A percentile compares a stretch with the other conserved stretches of the same genome.
phyloP scores from a whole-genome alignment of 2,888 invertebrate genomes.

The Caenorhabditis panamensis region DNA sequence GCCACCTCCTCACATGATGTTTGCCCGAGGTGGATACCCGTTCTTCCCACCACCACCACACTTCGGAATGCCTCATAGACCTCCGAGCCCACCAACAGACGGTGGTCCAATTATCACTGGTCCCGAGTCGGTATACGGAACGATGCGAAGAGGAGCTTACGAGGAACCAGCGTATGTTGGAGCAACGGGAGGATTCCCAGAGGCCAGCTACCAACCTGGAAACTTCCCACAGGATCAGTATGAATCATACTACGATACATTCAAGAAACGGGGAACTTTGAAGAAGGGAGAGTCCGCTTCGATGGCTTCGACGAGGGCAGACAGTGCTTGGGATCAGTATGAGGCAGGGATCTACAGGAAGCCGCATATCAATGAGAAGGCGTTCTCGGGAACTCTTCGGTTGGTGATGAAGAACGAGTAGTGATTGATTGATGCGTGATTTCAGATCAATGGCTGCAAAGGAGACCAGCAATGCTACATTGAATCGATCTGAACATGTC shows the following conservation, averaged over 20 bases:
- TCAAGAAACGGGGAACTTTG: slow-evolving; percentile 67
- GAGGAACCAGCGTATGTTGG: slow-evolving; percentile 85
- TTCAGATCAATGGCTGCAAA: slow-evolving; percentile 65
- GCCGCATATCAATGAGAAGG: slow-evolving; percentile 75
- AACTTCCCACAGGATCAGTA: slow-evolving; percentile 77
- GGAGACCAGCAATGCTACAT: slow-evolving; percentile 60
- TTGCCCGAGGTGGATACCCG: slow-evolving; percentile 40
- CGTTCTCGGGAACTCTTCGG: slow-evolving; percentile 73
- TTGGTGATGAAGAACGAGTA: slow-evolving; percentile 4
- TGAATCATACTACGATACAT: slow-evolving; percentile 79
- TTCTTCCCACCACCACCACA: slow-evolving; percentile 57
- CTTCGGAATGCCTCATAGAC: slow-evolving; percentile 41
- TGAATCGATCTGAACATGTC: slow-evolving; percentile 55
- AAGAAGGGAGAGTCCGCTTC: slow-evolving; percentile 62
- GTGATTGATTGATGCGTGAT: not conserved
- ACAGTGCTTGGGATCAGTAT: slow-evolving; percentile 72
- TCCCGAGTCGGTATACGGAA: slow-evolving; percentile 78
- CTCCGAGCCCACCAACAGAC: slow-evolving; percentile 38
- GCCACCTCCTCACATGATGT: slow-evolving; percentile 62
- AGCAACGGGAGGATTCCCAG: slow-evolving; percentile 61
- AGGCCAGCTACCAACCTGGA: slow-evolving; percentile 72
- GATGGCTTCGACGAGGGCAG: slow-evolving; percentile 51
- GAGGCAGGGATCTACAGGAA: slow-evolving; percentile 80
- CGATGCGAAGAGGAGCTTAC: slow-evolving; percentile 71
- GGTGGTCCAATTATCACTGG: slow-evolving; percentile 79